Base-by-base conservation (phyloP, 2,888 invertebrate genomes). In the Lithosia quadra region DNA sequence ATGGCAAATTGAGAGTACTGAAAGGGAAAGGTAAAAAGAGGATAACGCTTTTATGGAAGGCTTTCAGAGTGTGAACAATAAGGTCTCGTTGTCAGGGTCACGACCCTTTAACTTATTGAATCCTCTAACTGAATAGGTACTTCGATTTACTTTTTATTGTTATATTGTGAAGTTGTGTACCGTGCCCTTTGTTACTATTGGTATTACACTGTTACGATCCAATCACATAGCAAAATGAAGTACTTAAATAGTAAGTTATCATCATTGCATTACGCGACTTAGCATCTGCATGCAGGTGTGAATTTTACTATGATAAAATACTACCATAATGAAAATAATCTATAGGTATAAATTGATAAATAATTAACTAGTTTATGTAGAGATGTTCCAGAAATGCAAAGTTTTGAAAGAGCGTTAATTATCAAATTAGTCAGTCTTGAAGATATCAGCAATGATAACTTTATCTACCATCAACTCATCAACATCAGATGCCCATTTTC, bases 91-190 rank as follows among this genome's bases (percentile, higher is more conserved):
- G 49, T 49, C 49, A 49, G 49, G 49, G 49, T n/a, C 49, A 49
- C n/a, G 49, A 49, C 49, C 49, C 49, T n/a, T 49, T 49, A 49
- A 49, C 49, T 49, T 49, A 49, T 49, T 49, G 49, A 49, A 49
- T 49, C 49, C 49, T 49, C 49, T 36, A 33, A 49, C 49, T 49
- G 49, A 49, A 49, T 21, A 21, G 68, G 69, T 15, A 55, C 15
- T 65, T 65, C 67, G 43, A 18, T 43, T 43, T 43, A 43, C 1
- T 49, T 49, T 49, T 49, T 49, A 49, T n/a, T 49, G 49, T 18
- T 58, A 33, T 33, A 58, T 28, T n/a, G 58, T n/a, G n/a, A 33
- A 10, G 18, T 43, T 2, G n/a, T 49, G 9, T 49, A 49, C n/a
- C 18, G 18, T 49, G 18, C 49, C n/a, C 43, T 18, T 43, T 43